Base-by-base conservation (phyloP, 2,797 vertebrate species). In the Sebastes vulpes region DNA sequence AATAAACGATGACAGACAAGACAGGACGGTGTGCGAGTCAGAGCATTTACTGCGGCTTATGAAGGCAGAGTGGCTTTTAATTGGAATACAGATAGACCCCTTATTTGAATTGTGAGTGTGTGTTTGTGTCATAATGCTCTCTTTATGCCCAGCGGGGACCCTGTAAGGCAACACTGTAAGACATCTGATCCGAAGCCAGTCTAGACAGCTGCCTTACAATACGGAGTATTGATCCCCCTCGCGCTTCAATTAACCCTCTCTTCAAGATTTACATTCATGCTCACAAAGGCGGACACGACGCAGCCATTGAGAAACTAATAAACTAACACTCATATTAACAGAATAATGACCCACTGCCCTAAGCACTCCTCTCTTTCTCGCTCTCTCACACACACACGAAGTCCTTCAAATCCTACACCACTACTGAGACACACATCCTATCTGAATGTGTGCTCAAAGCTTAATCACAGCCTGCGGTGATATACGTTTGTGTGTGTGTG, bases 141-240 rank as follows among this genome's bases (percentile, higher is more conserved):
- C 81, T 86, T 89, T 84, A 70, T 91, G 72, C 75, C 78, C 73
- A 69, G 65, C 18, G 25, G 81, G 80, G 66, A 85, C 61, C 74
- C 76, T 81, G 75, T 79, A 81, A 91, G 77, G 76, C 83, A 77
- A 74, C 73, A 73, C 75, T 87, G 71, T 84, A 84, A 85, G 87
- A 91, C 87, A 94, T 92, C 79, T 87, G 84, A 94, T 81, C 85
- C 75, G 71, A 85, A 82, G 78, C 70, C 65, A 76, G 94, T 95
- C 92, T 93, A 93, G 94, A 95, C 94, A 81, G 84, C 89, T 86
- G 88, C 72, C 78, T 93, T 69, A 92, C 81, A 91, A 90, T 86
- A 68, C 84, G 72, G 31, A 25, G 32, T 93, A 95, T 94, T 93
- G 93, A 95, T 96, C 88, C 70, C 42, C n/a, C 1, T 26, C 77